Base-by-base conservation (phyloP, 2,797 vertebrate genomes). In the Pyrocephalus nanus region DNA sequence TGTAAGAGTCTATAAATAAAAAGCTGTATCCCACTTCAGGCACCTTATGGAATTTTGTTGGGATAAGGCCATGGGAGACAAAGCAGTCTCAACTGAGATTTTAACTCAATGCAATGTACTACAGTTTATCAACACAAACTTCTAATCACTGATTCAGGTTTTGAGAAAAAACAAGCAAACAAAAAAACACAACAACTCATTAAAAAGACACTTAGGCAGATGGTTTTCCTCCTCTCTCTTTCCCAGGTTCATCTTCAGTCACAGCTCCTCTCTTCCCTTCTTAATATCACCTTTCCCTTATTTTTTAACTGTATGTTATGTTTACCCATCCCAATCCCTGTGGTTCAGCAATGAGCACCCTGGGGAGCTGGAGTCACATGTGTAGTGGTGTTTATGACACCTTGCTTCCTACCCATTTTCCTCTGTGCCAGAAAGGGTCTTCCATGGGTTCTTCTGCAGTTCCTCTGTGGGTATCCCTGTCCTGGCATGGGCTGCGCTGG, bases 401-500 rank as follows among this genome's bases (percentile, higher is more conserved):
- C 14, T 83, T 43, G 3, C 14, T 74, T 55, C 26, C 47, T 54
- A 5, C 9, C 32, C 1, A 60, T 70, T 55, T 74, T 74, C 17
- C 19, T 65, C 5, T 55, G 25, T n/a, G 65, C 16, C 29, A 36
- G 21, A 27, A 27, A 54, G 8, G 3, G 3, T 53, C 6, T 18
- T 18, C 27, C 22, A 26, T 9, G 8, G 22, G 16, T n/a, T 42
- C 40, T 12, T 42, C 40, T 73, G n/a, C 47, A 45, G 15, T 25
- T 70, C 27, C 32, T 42, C 21, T 38, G 34, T 36, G 34, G 5
- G 4, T 38, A 15, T 64, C 8, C 29, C 2, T 38, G 25, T 10
- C 4, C 51, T 65, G 17, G 10, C 0, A 1, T 22, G 32, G 15
- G 16, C 25, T 8, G 8, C 11, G 6, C 5, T 30, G 30, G 17